Evolutionary conservation across 2,113 vertebrate species (phyloP), one percentile per base, ranked within the genome.

Genomic region (Alexandromys fortis): DNA sequence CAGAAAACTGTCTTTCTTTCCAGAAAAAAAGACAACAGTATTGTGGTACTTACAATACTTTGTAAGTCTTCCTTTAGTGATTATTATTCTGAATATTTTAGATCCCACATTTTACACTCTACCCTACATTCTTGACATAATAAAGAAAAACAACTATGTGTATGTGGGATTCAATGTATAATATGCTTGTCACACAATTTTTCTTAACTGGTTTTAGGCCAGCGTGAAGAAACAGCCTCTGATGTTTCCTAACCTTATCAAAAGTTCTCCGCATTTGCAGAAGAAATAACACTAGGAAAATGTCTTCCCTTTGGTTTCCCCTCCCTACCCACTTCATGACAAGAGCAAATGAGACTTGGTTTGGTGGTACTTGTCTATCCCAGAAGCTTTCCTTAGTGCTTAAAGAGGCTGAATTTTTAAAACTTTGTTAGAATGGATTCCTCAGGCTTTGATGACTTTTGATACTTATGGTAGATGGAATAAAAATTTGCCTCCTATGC

Each of bases 61-160:
- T 42, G 42, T 70, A 1, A 55, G 3, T 89, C 26, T 86, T 22
- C 11, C 12, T 6, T 86, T 94, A 52, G 24, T 86, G 12, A 55
- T 77, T 70, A 30, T 52, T 77, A 70, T 82, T 79, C n/a, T 89
- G 58, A 86, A 55, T 94, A 91, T 82, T 95, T 92, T 85, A 91
- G 87, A 90, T 61, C 14, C 91, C 28, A 88, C 65, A 49, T 88
- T 89, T 91, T 86, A 45, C 16, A 90, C 94, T 55, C 77, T 92
- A 45, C 28, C 2, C 35, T 85, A 19, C 21, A 67, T 96, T 92
- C 49, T 76, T 95, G 7, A 28, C 38, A 96, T 2, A 79, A 28
- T 26, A 86, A 91, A 77, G 55, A 91, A 79, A 94, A 88, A 38
- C 55, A 82, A 38, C 22, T 85, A 75, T 76, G 42, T 83, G 55